Evolutionary conservation across 2,888 invertebrate genomes (phyloP), one percentile per base, ranked within the genome.

Genomic region (Sarcophaga caerulescens): DNA sequence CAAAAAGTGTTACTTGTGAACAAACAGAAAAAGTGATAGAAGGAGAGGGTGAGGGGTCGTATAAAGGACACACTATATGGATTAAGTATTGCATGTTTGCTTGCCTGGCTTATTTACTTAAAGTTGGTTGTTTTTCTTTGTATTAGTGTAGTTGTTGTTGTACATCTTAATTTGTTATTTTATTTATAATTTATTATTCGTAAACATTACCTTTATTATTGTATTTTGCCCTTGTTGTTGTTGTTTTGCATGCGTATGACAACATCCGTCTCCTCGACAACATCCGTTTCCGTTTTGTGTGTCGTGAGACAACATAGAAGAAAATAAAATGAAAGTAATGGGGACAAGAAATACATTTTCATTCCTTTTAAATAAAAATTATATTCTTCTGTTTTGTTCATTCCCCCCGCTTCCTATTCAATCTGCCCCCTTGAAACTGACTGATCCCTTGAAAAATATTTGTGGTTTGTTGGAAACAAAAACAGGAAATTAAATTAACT

Each of bases 191-290:
- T 82, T 82, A 79, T 82, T 79, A 44, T 82, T 62, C 73, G 65
- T 77, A 70, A n/a, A 44, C 66, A 17, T 21, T 71, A n/a, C 25
- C 19, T 12, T 14, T 52, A 0, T 52, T 35, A 19, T 71, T 71
- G 19, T 44, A 59, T 71, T 25, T 73, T 75, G 17, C 57, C 60
- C 35, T 21, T 71, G 19, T 17, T 25, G 25, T 66, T 59, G 23
- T 69, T 71, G 35, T 63, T 74, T 52, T 70, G 73, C 68, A 69
- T 77, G 83, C 80, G 74, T 86, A 84, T 81, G 84, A 84, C 84
- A 86, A 86, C 84, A 81, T 86, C 86, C 86, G 86, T 86, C 86
- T 86, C 80, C 86, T 84, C 81, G 81, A 70, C 81, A 84, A 84
- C 86, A 81, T 86, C 86, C 86, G 86, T 70, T 86, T 86, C 86